A percentile compares a stretch with the other conserved stretches of the same genome.
Conservation (phyloP, 2,797 vertebrate genomes). For the Columba guinea region DNA sequence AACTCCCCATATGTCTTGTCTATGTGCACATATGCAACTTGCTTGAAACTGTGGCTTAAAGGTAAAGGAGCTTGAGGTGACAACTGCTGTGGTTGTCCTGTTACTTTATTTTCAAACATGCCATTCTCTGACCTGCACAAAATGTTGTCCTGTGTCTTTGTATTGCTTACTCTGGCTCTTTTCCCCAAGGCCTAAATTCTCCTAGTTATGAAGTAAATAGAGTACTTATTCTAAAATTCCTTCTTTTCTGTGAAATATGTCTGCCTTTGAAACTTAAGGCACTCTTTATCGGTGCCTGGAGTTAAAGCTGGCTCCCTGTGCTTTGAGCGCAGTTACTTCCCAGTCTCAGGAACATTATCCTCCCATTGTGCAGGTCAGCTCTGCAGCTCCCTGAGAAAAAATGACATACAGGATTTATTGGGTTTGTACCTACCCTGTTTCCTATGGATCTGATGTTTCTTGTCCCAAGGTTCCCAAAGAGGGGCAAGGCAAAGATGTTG, state of each 20-base stretch:
- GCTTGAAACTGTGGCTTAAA: background rate
- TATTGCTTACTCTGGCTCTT: background rate
- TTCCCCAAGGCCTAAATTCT: background rate
- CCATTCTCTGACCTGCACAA: background rate
- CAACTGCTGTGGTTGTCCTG: fast-evolving
- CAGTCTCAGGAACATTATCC: fast-evolving
- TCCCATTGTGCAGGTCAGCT: background rate
- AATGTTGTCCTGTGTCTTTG: background rate
- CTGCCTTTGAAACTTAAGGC: background rate
- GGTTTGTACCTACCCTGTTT: background rate
- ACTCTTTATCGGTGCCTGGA: background rate
- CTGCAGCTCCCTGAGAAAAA: background rate
- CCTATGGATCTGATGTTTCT: background rate
- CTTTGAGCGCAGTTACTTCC: background rate
- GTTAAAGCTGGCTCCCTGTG: background rate
- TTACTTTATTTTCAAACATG: background rate
- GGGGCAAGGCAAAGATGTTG: background rate
- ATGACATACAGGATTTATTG: background rate
- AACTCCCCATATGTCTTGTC: background rate
- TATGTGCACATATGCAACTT: fast-evolving
- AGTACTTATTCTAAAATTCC: background rate
- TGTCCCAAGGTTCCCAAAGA: background rate
- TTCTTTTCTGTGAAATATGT: background rate
- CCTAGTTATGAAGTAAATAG: background rate
- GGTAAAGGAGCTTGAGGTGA: background rate